A percentile compares a stretch with the other conserved stretches of the same genome.
These are phyloP conservation scores for Numenius phaeopus DNA, from an alignment of 2,797 vertebrate genomes.

Conservation along the genomic window DNA sequence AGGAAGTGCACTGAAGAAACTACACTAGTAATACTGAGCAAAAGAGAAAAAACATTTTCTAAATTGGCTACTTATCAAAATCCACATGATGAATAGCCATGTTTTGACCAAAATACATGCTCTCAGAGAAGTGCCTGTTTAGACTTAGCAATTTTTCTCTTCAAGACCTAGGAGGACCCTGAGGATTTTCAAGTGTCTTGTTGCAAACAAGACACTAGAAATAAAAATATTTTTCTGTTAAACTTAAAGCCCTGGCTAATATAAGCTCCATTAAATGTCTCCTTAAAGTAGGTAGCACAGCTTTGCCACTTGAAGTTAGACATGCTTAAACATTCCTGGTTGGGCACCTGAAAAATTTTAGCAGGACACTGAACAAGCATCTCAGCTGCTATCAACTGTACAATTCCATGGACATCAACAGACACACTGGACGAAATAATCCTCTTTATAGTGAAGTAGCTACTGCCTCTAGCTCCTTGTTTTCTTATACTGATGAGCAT, in stretches of 20 bases:
- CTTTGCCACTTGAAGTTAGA: not conserved
- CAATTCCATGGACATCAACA: not conserved
- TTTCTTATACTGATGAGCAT: not conserved
- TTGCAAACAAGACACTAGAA: not conserved
- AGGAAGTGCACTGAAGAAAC: not conserved
- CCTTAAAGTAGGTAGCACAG: not conserved
- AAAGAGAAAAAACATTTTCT: not conserved
- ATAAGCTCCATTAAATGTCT: not conserved
- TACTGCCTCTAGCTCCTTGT: not conserved
- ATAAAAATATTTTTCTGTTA: not conserved
- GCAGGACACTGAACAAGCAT: not conserved
- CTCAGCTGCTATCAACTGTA: not conserved
- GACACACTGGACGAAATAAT: not conserved
- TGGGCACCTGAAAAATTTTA: not conserved
- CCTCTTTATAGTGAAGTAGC: not conserved
- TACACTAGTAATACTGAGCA: not conserved
- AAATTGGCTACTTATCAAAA: not conserved
- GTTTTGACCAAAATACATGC: not conserved
- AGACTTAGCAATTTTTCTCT: not conserved
- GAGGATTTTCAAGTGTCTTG: not conserved
- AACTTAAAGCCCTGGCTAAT: not conserved
- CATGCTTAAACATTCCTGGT: rapidly evolving
- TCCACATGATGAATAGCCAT: not conserved
- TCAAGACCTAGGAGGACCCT: not conserved
- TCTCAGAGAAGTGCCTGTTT: not conserved